Evolutionary conservation across 2,888 invertebrate species (phyloP).

Genomic region (Podotricha telesiphe): DNA sequence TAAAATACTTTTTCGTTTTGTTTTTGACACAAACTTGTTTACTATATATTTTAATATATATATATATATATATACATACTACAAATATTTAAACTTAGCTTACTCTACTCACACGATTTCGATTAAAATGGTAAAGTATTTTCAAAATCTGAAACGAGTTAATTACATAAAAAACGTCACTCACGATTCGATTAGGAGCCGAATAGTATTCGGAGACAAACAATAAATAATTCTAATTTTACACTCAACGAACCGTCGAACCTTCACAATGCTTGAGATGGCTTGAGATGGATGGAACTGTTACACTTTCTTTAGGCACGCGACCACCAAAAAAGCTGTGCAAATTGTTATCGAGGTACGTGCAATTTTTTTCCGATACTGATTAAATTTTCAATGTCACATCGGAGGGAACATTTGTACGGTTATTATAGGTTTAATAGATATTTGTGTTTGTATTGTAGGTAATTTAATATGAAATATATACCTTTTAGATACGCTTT

Average conservation of each 20-base stretch:
- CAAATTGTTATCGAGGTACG: neutral
- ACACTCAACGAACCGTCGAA: conserved; percentile 54
- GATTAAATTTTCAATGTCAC: conserved; percentile 23
- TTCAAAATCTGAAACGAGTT: conserved; percentile 32
- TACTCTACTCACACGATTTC: neutral
- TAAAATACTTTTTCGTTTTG: too few species aligned
- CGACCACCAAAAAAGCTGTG: conserved; percentile 18
- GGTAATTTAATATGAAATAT: neutral
- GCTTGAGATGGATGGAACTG: too few species aligned
- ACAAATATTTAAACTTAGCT: neutral
- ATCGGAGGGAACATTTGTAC: neutral
- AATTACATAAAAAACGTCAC: conserved; percentile 41
- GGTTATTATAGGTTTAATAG: conserved; percentile 14
- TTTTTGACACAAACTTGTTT: too few species aligned
- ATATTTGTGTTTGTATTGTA: conserved; percentile 12
- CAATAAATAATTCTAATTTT: conserved; percentile 61
- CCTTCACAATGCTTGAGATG: conserved; percentile 32
- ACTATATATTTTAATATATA: neutral
- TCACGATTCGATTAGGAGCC: conserved; percentile 55
- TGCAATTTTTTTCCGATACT: conserved; percentile 9
- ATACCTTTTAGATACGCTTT: neutral
- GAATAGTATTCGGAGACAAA: conserved; percentile 56
- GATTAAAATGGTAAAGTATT: conserved; percentile 20
- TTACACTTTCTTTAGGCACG: conserved; percentile 36
- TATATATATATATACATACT: neutral